A percentile compares a stretch with the other conserved stretches of the same genome.
Evolutionary conservation across 1,140 invertebrate genomes (phyloP).

Genomic region (Palaemon carinicauda): DNA sequence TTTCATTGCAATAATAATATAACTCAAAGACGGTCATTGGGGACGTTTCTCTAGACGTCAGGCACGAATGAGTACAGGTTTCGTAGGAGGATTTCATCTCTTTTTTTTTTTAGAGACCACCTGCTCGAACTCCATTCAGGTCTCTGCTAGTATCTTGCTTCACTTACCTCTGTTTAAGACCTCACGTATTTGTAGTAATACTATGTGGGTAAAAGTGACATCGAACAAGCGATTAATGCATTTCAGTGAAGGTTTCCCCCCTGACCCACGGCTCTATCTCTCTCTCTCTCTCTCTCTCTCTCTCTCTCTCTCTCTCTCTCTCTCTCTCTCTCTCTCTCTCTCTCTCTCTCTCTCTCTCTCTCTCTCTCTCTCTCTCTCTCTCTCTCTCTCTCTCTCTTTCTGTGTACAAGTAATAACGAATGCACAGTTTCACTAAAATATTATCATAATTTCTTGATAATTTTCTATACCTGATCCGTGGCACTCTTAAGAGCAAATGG

Average conservation of each 20-base stretch:
- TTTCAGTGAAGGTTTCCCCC: not conserved
- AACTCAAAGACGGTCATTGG: too few relatives aligned
- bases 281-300: conserved; percentile 9
- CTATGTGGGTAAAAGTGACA: too few relatives aligned
- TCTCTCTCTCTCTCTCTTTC: too few relatives aligned
- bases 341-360: conserved; percentile 9
- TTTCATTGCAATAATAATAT: too few relatives aligned
- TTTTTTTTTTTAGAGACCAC: not conserved
- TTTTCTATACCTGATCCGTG: too few relatives aligned
- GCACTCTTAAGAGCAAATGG: too few relatives aligned
- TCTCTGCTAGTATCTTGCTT: not conserved
- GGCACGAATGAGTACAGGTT: not conserved
- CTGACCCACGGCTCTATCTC: not conserved
- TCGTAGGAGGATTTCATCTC: not conserved
- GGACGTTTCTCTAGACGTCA: too few relatives aligned
- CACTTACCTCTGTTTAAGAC: not conserved
- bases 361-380: not conserved
- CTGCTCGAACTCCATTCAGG: not conserved
- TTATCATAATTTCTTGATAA: too few relatives aligned
- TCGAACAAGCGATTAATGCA: too few relatives aligned
- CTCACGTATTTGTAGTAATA: too few relatives aligned
- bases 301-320: not conserved
- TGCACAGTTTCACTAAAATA: too few relatives aligned
- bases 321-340: not conserved
- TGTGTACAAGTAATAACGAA: too few relatives aligned